Conservation (phyloP, 2,888 invertebrate genomes). For the Drosophila parthenogenetica region DNA sequence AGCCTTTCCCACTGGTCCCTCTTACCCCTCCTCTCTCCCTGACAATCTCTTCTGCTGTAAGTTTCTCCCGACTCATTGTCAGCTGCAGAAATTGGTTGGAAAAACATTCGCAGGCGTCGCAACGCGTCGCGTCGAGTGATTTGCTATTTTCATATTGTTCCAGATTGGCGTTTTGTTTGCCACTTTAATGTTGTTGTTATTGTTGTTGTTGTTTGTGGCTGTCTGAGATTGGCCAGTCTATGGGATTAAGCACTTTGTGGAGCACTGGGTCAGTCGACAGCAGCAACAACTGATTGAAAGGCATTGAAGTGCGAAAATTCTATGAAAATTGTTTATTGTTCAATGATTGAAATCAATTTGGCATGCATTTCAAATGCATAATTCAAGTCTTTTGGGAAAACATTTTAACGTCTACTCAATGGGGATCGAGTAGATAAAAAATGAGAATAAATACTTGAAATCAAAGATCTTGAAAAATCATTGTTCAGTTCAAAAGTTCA, state of each 20-base stretch:
- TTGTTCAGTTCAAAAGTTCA: conserved; percentile 71
- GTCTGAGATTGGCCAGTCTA: conserved; percentile 52
- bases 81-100: conserved; percentile 62
- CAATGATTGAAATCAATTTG: conserved; percentile 75
- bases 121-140: conserved; percentile 48
- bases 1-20: background rate
- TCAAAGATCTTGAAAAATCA: conserved; percentile 37
- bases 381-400: conserved; percentile 11
- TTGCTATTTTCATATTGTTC: conserved; percentile 61
- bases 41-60: conserved; percentile 7
- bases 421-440: background rate
- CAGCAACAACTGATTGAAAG: conserved; percentile 14
- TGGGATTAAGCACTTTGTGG: conserved; percentile 54
- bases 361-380: conserved; percentile 12
- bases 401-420: conserved; percentile 28
- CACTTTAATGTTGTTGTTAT: conserved; percentile 43
- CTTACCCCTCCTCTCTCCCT: background rate
- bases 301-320: conserved; percentile 72
- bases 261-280: conserved; percentile 65
- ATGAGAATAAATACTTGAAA: background rate
- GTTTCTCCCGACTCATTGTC: conserved; percentile 68
- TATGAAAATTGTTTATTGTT: conserved; percentile 73
- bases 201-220: conserved; percentile 13
- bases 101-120: conserved; percentile 53
- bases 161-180: conserved; percentile 63